Evolutionary conservation across 2,888 invertebrate species (phyloP), one percentile per base, ranked within the genome.

Genomic region (Caenorhabditis imperialis): DNA sequence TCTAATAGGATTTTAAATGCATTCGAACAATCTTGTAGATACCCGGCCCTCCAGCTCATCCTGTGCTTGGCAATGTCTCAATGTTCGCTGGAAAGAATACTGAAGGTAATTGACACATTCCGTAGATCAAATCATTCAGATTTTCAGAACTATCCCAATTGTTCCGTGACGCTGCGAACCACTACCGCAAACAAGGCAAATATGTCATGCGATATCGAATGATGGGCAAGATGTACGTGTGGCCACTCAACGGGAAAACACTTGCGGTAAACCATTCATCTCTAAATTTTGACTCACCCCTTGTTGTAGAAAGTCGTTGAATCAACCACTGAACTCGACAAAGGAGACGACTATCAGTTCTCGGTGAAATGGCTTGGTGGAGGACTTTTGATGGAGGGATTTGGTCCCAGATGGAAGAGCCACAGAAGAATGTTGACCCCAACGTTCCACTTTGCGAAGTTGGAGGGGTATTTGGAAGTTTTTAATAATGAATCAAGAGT

Each of bases 381-480:
- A 22, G 90, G 90, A 6, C 44, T 67, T 12, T 16, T 67, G 0
- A 23, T 58, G 7, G 67, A 57, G 35, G 60, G 60, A 18, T 54
- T 25, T 30, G 70, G 61, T 6, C 61, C 61, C n/a, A 22, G 90
- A 81, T 90, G 90, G 90, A 87, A 86, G 22, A 72, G 74, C 0
- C 84, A 90, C 37, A 79, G 90, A 16, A 89, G 89, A 76, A 82
- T 90, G 78, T 83, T 90, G 47, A 90, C 90, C 16, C 90, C 90
- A 16, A 88, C 90, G 1, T 90, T 90, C 79, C 90, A 90, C 81
- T 91, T 90, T 82, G 88, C 88, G 40, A 90, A 90, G 53, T 85
- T 90, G 44, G 85, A 89, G 44, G 89, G 89, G 67, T 90, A 63
- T 18, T n/a, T 58, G 48, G 73, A 65, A 60, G 70, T 70, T 5